phyloP scores from a whole-genome alignment of 2,797 vertebrate genomes.

The Enteromius trimaculatus region DNA sequence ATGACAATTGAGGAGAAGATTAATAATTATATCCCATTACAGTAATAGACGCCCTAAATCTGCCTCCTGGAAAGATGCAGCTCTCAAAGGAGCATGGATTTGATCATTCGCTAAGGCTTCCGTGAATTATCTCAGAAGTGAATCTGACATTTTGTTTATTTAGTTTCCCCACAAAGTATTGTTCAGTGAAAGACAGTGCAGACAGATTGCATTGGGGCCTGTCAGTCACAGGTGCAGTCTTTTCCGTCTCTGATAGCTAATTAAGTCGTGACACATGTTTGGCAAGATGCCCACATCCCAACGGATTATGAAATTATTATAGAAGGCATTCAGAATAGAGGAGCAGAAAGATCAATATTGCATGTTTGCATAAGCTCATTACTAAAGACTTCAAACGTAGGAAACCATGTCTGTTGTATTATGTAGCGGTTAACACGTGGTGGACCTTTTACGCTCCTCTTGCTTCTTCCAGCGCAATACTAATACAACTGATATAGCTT shows the following conservation, averaged over 20 bases:
- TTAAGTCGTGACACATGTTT: constrained; percentile 71
- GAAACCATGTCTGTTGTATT: constrained; percentile 59
- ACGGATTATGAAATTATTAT: constrained; percentile 64
- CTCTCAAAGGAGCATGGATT: constrained; percentile 22
- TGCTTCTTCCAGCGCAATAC: not conserved
- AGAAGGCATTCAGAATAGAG: constrained; percentile 62
- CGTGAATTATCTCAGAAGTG: constrained; percentile 49
- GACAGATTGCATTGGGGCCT: constrained; percentile 54
- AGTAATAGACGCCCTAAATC: constrained; percentile 21
- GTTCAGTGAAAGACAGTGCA: constrained; percentile 37
- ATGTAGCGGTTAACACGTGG: constrained; percentile 47
- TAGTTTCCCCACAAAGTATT: constrained; percentile 52
- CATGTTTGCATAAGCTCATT: constrained; percentile 63
- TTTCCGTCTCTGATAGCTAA: constrained; percentile 72
- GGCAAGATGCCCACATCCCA: constrained; percentile 62
- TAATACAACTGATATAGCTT: not conserved
- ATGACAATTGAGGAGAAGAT: constrained; percentile 38
- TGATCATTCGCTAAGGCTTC: constrained; percentile 34
- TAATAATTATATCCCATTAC: constrained; percentile 43
- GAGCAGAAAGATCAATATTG: constrained; percentile 59
- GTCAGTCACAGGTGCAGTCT: constrained; percentile 60
- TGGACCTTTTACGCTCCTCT: not conserved
- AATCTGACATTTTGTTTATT: constrained; percentile 60
- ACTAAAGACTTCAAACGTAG: constrained; percentile 58
- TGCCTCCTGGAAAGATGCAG: constrained; percentile 30